phyloP scores from a whole-genome alignment of 2,113 vertebrate genomes.

The Leucoraja erinaceus region DNA sequence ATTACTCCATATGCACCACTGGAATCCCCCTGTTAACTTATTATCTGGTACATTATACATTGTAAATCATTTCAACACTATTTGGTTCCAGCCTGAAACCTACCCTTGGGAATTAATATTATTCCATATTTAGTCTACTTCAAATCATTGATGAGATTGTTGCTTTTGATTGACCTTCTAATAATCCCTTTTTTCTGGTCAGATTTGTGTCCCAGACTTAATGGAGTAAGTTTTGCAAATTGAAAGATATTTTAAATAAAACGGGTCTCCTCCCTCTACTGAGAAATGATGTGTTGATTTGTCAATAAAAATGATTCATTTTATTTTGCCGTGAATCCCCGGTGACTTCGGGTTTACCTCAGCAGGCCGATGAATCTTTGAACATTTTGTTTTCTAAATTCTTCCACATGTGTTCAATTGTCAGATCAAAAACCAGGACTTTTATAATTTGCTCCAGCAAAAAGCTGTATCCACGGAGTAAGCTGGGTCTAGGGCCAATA shows the following conservation, averaged over 20 bases:
- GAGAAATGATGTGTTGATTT: background rate
- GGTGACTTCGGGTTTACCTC: background rate
- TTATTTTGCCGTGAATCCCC: background rate
- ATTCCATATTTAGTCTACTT: background rate
- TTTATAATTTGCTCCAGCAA: background rate
- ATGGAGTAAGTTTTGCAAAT: background rate
- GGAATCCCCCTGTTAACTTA: background rate
- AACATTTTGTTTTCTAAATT: background rate
- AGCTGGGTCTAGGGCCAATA: background rate
- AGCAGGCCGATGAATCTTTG: background rate
- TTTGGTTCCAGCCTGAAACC: background rate
- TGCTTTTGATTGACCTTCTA: too few relatives aligned
- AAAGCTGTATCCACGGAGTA: background rate
- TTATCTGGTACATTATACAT: background rate
- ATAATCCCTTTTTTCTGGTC: background rate
- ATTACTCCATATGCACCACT: background rate
- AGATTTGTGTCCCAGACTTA: background rate
- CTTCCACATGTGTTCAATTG: background rate
- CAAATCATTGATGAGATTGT: background rate
- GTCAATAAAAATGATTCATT: background rate
- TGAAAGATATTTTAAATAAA: background rate
- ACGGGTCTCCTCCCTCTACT: background rate
- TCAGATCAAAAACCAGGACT: background rate
- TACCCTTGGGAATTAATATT: background rate
- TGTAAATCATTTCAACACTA: background rate